These are phyloP conservation scores for Lethenteron reissneri DNA, from an alignment of 2,113 vertebrate genomes.

Conservation along the genomic window DNA sequence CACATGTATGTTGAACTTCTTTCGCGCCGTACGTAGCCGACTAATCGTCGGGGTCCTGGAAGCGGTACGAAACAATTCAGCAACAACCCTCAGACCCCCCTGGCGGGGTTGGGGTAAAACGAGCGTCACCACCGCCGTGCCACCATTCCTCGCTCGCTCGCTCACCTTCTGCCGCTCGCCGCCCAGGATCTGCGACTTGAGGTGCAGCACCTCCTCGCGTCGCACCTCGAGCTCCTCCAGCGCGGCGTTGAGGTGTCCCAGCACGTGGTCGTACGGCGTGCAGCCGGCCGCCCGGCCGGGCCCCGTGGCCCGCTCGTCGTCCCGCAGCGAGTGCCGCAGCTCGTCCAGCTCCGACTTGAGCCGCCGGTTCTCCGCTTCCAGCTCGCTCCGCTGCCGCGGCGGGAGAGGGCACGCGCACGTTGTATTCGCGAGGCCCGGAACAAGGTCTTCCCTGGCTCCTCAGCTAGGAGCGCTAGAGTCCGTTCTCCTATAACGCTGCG, in stretches of 20 bases:
- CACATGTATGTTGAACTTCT: too few species aligned
- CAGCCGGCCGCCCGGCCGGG: slow-evolving; percentile 47
- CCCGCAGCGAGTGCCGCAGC: slow-evolving; percentile 50
- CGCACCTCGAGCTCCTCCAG: slow-evolving; percentile 87
- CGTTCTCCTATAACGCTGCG: too few species aligned
- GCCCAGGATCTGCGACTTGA: slow-evolving; percentile 88
- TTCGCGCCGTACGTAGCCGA: too few species aligned
- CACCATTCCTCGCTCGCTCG: neutral
- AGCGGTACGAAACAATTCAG: too few species aligned
- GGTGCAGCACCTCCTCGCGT: slow-evolving; percentile 86
- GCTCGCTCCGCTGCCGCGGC: slow-evolving; percentile 53
- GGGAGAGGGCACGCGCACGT: too few species aligned
- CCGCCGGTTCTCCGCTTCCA: slow-evolving; percentile 95
- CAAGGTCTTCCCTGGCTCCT: too few species aligned
- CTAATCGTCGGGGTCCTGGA: too few species aligned
- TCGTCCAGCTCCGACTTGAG: slow-evolving; percentile 69
- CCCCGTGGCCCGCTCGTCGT: slow-evolving; percentile 27
- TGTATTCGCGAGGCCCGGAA: too few species aligned
- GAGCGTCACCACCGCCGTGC: too few species aligned
- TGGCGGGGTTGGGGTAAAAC: too few species aligned
- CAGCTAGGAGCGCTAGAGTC: too few species aligned
- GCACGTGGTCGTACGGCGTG: slow-evolving; percentile 61
- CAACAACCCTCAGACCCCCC: too few species aligned
- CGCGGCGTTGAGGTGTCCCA: slow-evolving; percentile 69
- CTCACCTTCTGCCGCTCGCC: slow-evolving; percentile 19